These are phyloP conservation scores for Colletes collaris DNA, from an alignment of 2,888 invertebrate species.

Conservation along the genomic window DNA sequence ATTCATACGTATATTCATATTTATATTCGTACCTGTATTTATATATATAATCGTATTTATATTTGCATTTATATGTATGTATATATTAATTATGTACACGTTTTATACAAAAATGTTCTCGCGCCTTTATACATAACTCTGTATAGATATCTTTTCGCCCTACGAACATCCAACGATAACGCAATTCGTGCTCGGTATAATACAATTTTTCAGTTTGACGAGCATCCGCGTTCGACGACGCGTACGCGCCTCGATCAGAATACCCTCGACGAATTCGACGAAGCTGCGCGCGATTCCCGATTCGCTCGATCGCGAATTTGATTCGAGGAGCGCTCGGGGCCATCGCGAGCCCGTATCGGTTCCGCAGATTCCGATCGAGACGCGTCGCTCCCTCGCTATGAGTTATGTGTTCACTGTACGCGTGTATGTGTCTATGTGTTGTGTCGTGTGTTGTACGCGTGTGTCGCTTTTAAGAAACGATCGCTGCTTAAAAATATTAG, in stretches of 20 bases:
- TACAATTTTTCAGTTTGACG: slow-evolving; percentile 74
- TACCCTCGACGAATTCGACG: neutral
- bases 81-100: slow-evolving; percentile 81
- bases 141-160: slow-evolving; percentile 70
- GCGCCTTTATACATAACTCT: slow-evolving; percentile 80
- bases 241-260: slow-evolving; percentile 9
- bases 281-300: neutral
- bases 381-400: neutral
- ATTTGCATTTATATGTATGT: slow-evolving; percentile 69
- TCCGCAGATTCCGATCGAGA: neutral
- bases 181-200: slow-evolving; percentile 72
- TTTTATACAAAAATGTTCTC: slow-evolving; percentile 81
- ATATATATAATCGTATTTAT: slow-evolving; percentile 61
- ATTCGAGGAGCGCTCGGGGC: neutral
- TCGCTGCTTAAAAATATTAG: slow-evolving; percentile 75
- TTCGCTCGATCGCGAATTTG: neutral
- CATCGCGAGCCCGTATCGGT: neutral
- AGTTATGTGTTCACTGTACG: neutral
- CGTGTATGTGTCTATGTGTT: neutral
- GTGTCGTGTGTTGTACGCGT: neutral
- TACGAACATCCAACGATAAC: slow-evolving; percentile 68
- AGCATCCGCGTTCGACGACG: slow-evolving; percentile 57
- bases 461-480: slow-evolving; percentile 56
- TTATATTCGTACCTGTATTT: slow-evolving; percentile 58
- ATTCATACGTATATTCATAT: slow-evolving; percentile 57